Evolutionary conservation across 2,797 vertebrate genomes (phyloP).

Genomic region (Pipistrellus kuhlii): DNA sequence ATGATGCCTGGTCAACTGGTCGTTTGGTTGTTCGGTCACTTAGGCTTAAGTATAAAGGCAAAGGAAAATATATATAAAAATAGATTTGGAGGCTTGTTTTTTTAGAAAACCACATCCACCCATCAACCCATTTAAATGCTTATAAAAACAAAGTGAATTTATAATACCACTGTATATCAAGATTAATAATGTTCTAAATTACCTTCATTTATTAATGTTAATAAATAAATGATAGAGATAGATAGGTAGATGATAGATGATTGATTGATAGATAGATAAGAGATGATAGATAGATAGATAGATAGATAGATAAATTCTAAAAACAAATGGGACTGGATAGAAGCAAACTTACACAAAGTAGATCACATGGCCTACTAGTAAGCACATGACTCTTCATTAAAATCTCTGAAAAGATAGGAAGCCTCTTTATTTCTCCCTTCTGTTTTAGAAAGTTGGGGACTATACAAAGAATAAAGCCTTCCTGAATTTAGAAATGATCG

Average conservation of each 20-base stretch:
- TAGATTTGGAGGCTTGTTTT: not conserved
- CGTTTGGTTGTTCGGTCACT: too few relatives aligned
- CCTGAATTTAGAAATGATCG: not conserved
- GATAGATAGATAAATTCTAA: not conserved
- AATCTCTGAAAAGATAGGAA: not conserved
- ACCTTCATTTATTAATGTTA: not conserved
- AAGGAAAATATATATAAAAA: too few relatives aligned
- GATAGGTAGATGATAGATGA: too few relatives aligned
- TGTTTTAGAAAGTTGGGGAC: not conserved
- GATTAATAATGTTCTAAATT: not conserved
- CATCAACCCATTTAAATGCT: not conserved
- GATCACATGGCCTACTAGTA: not conserved
- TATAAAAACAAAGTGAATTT: not conserved
- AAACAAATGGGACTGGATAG: not conserved
- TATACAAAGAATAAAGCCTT: not conserved
- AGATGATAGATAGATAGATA: not conserved
- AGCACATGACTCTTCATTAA: not conserved
- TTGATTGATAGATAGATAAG: not conserved
- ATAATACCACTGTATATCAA: not conserved
- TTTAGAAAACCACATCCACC: not conserved
- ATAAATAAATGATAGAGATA: not conserved
- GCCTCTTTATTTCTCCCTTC: not conserved
- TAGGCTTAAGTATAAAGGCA: too few relatives aligned
- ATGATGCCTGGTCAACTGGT: rapidly evolving
- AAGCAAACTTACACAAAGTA: not conserved